phyloP scores from a whole-genome alignment of 2,113 vertebrate genomes.

The Labeo rohita region DNA sequence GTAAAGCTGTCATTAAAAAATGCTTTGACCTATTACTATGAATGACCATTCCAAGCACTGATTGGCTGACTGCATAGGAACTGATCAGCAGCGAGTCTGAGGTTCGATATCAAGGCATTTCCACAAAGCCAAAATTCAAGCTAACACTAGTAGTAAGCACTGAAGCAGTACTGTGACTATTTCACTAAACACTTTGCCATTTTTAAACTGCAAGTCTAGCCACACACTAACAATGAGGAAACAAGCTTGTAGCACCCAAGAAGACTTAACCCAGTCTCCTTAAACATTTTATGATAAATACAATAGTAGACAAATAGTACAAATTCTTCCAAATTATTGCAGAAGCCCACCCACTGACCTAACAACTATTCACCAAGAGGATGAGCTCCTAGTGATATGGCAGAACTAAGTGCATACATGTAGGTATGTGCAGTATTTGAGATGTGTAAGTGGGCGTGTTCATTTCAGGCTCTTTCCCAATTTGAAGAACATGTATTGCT shows the following conservation, averaged over 20 bases:
- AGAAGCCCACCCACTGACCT: slow-evolving; percentile 62
- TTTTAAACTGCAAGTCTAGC: slow-evolving; percentile 7
- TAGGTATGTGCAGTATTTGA: slow-evolving; percentile 56
- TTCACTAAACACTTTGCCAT: slow-evolving; percentile 30
- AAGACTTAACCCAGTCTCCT: slow-evolving; percentile 38
- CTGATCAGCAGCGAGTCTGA: slow-evolving; percentile 63
- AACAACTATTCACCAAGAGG: slow-evolving; percentile 60
- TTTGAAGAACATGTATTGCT: slow-evolving; percentile 34
- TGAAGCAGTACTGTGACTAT: background rate
- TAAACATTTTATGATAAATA: slow-evolving; percentile 62
- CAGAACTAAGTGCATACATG: slow-evolving; percentile 43
- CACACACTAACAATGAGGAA: slow-evolving; percentile 24
- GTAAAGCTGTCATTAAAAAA: slow-evolving; percentile 17
- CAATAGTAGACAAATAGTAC: slow-evolving; percentile 64
- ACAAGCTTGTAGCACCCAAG: slow-evolving; percentile 55
- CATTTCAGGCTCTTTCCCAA: slow-evolving; percentile 4
- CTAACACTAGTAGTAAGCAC: slow-evolving; percentile 4
- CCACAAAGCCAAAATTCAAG: slow-evolving; percentile 28
- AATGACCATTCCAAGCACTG: slow-evolving; percentile 40
- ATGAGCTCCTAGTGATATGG: slow-evolving; percentile 61
- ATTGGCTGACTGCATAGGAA: slow-evolving; percentile 55
- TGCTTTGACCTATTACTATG: slow-evolving; percentile 35
- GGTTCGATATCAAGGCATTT: slow-evolving; percentile 59
- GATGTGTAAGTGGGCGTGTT: slow-evolving; percentile 43
- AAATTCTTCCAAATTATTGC: slow-evolving; percentile 73